Percentiles rank a stretch among this genome's conserved stretches.
These are phyloP conservation scores for Batillaria attramentaria DNA, from an alignment of 1,140 invertebrate species.

Conservation along the genomic window DNA sequence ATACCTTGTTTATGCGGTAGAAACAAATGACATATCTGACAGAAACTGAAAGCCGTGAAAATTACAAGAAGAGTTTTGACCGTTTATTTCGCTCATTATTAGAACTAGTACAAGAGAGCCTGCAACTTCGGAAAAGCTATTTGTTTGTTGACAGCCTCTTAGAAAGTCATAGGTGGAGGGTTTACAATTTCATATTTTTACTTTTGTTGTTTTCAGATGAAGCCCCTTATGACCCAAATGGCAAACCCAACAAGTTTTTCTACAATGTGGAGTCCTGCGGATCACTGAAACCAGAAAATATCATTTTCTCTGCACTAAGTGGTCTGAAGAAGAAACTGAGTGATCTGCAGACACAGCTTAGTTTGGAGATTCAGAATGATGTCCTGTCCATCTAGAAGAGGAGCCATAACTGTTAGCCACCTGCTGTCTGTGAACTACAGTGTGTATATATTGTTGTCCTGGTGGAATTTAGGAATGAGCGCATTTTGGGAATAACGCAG, in stretches of 20 bases:
- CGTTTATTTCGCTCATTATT: too few species aligned
- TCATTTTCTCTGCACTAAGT: slow-evolving; percentile 94
- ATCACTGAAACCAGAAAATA: slow-evolving; percentile 95
- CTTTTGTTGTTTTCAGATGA: slow-evolving; percentile 88
- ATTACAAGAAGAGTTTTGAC: too few species aligned
- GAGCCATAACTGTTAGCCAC: too few species aligned
- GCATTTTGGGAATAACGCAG: neutral
- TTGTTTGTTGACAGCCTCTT: too few species aligned
- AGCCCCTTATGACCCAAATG: slow-evolving; percentile 92
- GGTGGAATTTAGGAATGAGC: neutral
- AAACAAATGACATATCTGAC: too few species aligned
- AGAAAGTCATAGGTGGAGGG: too few species aligned
- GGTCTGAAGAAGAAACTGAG: slow-evolving; percentile 96
- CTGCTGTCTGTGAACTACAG: too few species aligned
- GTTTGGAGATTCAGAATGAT: slow-evolving; percentile 64
- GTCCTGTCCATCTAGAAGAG: slow-evolving; percentile 19
- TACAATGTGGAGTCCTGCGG: slow-evolving; percentile 97
- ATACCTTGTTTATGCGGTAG: too few species aligned
- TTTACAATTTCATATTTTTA: too few species aligned
- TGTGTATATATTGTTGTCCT: neutral
- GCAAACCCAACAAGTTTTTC: slow-evolving; percentile 97
- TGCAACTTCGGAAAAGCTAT: too few species aligned
- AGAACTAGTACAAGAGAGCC: too few species aligned
- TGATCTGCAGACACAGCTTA: slow-evolving; percentile 87
- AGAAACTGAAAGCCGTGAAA: too few species aligned